These are phyloP conservation scores for Hozukius guyotensis DNA, from an alignment of 2,797 vertebrate genomes.

Conservation along the genomic window DNA sequence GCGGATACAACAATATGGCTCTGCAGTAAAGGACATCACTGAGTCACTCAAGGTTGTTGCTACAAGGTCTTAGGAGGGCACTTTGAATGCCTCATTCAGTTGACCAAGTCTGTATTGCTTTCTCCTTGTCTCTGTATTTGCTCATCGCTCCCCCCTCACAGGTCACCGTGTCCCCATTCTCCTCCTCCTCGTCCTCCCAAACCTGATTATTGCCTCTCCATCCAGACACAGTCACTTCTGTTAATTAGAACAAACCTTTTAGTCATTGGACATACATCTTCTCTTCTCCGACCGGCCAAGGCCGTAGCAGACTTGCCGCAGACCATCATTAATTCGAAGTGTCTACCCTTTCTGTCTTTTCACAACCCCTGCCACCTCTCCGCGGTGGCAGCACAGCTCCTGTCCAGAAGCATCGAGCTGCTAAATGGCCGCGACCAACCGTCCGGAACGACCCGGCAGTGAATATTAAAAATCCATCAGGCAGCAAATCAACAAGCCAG, in stretches of 20 bases:
- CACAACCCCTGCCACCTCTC: constrained; percentile 37
- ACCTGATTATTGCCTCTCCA: constrained; percentile 76
- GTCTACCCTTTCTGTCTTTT: constrained; percentile 46
- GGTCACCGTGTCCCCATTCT: constrained; percentile 66
- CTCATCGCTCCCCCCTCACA: constrained; percentile 16
- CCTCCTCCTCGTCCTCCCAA: constrained; percentile 69
- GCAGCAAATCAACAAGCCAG: constrained; percentile 70
- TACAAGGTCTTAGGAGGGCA: constrained; percentile 21
- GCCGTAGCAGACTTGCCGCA: constrained; percentile 35
- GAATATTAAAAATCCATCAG: constrained; percentile 81
- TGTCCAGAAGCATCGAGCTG: constrained; percentile 52
- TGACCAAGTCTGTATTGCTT: constrained; percentile 39
- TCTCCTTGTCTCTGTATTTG: constrained; percentile 30
- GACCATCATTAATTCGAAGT: constrained; percentile 71
- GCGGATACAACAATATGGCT: neutral
- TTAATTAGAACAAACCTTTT: constrained; percentile 81
- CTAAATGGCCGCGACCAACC: constrained; percentile 62
- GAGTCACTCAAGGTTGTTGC: constrained; percentile 61
- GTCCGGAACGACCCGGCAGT: constrained; percentile 65
- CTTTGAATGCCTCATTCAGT: constrained; percentile 46
- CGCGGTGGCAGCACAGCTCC: constrained; percentile 38
- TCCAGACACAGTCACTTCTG: constrained; percentile 69
- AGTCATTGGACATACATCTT: constrained; percentile 62
- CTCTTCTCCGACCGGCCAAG: constrained; percentile 43
- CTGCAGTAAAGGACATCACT: constrained; percentile 17